These are phyloP conservation scores for Setophaga petechia DNA, from an alignment of 2,113 vertebrate species.

Conservation along the genomic window DNA sequence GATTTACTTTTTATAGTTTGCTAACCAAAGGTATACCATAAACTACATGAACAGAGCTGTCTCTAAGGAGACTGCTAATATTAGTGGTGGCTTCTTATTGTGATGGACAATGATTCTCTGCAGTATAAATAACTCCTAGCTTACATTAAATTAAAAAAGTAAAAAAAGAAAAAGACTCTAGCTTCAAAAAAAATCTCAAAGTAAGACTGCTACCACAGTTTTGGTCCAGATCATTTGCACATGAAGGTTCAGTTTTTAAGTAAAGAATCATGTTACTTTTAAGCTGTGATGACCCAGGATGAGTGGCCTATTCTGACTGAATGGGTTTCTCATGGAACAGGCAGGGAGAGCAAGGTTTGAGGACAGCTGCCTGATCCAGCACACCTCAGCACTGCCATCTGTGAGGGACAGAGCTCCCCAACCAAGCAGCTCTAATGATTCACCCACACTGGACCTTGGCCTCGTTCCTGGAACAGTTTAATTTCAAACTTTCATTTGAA, in stretches of 20 bases:
- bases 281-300: neutral
- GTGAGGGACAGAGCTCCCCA: neutral
- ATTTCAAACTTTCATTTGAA: neutral
- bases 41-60: neutral
- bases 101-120: neutral
- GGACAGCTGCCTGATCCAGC: neutral
- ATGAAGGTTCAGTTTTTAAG: neutral
- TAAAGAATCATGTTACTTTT: neutral
- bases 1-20: neutral
- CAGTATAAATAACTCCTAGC: neutral
- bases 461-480: neutral
- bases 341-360: accelerated
- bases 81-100: neutral
- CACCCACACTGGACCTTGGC: neutral
- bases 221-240: neutral
- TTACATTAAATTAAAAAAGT: neutral
- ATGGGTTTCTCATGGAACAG: neutral
- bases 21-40: neutral
- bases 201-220: neutral
- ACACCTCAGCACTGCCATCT: neutral
- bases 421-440: neutral
- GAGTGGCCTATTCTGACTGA: neutral
- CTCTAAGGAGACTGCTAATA: neutral
- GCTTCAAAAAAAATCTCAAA: neutral
- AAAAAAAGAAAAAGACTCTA: neutral